Evolutionary conservation across 1,140 invertebrate species (phyloP).

Genomic region (Riptortus pedestris): DNA sequence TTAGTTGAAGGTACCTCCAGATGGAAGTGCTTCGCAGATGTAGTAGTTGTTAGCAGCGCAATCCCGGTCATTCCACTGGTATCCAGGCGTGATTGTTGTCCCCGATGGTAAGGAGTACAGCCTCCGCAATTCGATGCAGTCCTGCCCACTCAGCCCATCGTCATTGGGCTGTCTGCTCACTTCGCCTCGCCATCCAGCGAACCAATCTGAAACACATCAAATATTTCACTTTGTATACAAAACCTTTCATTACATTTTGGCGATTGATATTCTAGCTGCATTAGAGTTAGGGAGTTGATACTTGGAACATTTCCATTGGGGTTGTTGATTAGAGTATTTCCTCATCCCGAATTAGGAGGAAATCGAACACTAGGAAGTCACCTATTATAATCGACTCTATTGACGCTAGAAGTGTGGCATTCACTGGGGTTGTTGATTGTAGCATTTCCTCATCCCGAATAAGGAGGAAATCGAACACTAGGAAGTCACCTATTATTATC

Average conservation of each 20-base stretch:
- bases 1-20: no score
- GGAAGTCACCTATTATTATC: no score
- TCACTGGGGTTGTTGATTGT: no score
- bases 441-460: no score
- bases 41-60: slow-evolving; percentile 58
- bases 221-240: slow-evolving; percentile 21
- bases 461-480: no score
- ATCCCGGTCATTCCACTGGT: slow-evolving; percentile 68
- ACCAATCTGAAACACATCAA: slow-evolving; percentile 62
- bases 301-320: slow-evolving; percentile 2
- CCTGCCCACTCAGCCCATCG: slow-evolving; percentile 62
- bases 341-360: no score
- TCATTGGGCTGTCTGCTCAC: slow-evolving; percentile 66
- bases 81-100: slow-evolving; percentile 38
- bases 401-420: no score
- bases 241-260: slow-evolving; percentile 21
- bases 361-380: no score
- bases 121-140: slow-evolving; percentile 63
- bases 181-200: slow-evolving; percentile 56
- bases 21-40: slow-evolving; percentile 48
- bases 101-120: slow-evolving; percentile 45
- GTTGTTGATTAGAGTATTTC: no score
- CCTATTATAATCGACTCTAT: no score
- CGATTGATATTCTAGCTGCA: no score
- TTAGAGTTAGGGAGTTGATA: no score